phyloP scores from a whole-genome alignment of 2,113 vertebrate genomes.

The Sylvicapra grimmia region DNA sequence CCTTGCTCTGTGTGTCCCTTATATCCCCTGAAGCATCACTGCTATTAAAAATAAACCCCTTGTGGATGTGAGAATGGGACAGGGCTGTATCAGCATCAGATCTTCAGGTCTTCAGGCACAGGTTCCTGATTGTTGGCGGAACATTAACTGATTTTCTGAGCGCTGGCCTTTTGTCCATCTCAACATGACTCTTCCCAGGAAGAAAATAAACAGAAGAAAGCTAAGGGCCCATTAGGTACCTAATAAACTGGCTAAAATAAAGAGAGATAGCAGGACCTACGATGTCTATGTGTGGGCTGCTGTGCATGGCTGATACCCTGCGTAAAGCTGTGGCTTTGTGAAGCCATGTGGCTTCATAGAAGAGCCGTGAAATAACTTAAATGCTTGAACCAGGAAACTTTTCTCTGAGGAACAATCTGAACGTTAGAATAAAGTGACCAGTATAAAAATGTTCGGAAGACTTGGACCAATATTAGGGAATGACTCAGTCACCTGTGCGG shows the following conservation, averaged over 20 bases:
- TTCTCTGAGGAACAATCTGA: neutral
- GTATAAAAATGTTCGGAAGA: neutral
- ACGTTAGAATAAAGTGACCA: neutral
- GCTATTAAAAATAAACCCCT: neutral
- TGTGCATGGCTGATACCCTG: neutral
- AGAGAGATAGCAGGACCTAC: neutral
- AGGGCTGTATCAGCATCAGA: neutral
- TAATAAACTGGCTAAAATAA: neutral
- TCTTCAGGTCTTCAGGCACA: neutral
- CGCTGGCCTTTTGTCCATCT: neutral
- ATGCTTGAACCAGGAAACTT: neutral
- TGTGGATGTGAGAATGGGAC: neutral
- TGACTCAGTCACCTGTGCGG: neutral
- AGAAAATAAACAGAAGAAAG: neutral
- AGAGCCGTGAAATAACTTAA: neutral
- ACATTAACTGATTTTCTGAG: neutral
- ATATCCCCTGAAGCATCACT: neutral
- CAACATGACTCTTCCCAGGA: neutral
- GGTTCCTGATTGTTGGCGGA: neutral
- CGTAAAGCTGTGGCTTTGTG: neutral
- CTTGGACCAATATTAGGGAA: neutral
- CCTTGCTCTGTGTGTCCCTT: neutral
- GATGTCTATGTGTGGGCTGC: fast-evolving
- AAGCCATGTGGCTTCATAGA: neutral
- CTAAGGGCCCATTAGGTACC: neutral